A percentile compares a stretch with the other conserved stretches of the same genome.
Conservation (phyloP, 23 tunicate species). For the Styela clava region DNA sequence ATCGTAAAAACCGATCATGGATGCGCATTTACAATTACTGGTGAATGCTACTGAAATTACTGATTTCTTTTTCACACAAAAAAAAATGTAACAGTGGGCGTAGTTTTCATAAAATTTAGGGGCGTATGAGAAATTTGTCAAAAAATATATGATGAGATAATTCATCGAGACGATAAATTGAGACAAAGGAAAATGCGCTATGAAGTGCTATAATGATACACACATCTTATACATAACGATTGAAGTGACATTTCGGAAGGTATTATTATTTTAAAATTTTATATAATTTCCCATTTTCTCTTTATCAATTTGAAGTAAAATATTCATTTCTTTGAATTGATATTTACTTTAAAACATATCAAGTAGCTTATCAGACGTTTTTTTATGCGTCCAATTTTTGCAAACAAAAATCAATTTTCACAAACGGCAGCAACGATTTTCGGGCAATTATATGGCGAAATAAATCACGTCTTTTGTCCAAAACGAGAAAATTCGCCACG, state of each 20-base stretch:
- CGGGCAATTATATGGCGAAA: not conserved
- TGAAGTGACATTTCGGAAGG: not conserved
- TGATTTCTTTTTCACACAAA: no score
- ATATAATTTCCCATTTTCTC: not conserved
- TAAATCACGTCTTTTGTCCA: not conserved
- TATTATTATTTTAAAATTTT: no score
- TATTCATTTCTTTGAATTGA: no score
- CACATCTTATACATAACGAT: not conserved
- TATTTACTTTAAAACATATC: not conserved
- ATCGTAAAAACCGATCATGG: no score
- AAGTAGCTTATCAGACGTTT: not conserved
- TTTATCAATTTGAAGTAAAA: no score
- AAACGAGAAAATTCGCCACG: not conserved
- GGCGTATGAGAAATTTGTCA: not conserved
- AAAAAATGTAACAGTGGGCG: no score
- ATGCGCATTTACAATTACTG: no score
- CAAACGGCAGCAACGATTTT: not conserved
- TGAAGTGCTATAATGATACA: not conserved
- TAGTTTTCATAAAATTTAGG: no score
- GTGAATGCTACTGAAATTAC: no score
- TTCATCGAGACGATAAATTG: not conserved
- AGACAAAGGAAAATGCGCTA: not conserved
- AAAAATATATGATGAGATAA: not conserved
- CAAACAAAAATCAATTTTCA: not conserved
- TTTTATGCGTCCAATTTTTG: not conserved